Percentiles rank a stretch among this genome's conserved stretches.
Conservation (phyloP, 2,888 invertebrate genomes). For the Molanna angustata region DNA sequence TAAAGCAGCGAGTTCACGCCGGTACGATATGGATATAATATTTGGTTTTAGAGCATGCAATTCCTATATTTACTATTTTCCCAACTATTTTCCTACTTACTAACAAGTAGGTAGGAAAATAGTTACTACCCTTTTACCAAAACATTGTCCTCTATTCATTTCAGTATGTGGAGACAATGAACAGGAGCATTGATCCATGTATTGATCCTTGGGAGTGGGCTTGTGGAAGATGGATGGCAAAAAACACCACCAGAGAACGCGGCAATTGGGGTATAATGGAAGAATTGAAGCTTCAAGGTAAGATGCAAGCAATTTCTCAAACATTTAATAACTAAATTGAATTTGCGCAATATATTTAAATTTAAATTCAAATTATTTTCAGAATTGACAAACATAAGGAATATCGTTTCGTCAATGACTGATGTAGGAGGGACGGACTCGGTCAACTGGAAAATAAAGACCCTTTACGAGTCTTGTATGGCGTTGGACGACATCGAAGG, state of each 20-base stretch:
- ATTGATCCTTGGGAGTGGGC: slow-evolving; percentile 51
- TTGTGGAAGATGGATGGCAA: slow-evolving; percentile 52
- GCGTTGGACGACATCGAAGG: slow-evolving; percentile 49
- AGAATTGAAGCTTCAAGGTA: slow-evolving; percentile 12
- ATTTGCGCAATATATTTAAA: too few species aligned
- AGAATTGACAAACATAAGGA: slow-evolving; percentile 47
- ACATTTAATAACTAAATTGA: too few species aligned
- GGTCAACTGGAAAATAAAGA: slow-evolving; percentile 56
- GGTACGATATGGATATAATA: too few species aligned
- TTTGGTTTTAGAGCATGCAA: too few species aligned
- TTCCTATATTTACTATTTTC: too few species aligned
- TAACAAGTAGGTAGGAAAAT: too few species aligned
- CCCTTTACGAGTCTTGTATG: slow-evolving; percentile 58
- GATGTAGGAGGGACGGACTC: slow-evolving; percentile 43
- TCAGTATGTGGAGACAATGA: slow-evolving; percentile 49
- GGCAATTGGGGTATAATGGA: slow-evolving; percentile 15
- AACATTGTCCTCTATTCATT: too few species aligned
- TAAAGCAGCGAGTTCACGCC: too few species aligned
- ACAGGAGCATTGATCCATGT: slow-evolving; percentile 49
- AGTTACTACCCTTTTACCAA: too few species aligned
- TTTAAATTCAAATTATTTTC: too few species aligned
- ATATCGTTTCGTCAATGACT: slow-evolving; percentile 49
- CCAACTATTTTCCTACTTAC: too few species aligned
- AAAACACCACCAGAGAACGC: not conserved
- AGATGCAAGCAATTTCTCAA: too few species aligned